Evolutionary conservation across 2,888 invertebrate species (phyloP), one percentile per base, ranked within the genome.

Genomic region (Athalia rosae): DNA sequence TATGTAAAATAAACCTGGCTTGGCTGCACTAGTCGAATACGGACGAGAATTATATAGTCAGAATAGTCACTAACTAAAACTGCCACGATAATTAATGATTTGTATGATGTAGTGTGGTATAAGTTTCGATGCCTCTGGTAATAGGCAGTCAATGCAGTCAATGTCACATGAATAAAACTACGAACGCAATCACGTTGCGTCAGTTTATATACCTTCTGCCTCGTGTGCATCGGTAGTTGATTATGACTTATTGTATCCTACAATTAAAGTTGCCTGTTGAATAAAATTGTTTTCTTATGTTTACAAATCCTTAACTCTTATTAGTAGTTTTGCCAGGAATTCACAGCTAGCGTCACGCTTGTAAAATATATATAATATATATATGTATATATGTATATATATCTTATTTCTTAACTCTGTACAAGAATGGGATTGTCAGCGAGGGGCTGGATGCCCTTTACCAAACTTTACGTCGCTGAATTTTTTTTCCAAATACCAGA

Each of bases 331-430:
- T 71, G 56, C 71, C 71, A 71, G 71, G 43, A 59, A 58, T 71
- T 28, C 69, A 79, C 81, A 81, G 81, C 80, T 79, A 82, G 84
- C 82, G 81, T 83, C 84, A 83, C 85, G 82, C 83, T 85, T 85
- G 86, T 87, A 86, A 86, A 87, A 87, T 87, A 87, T 86, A 85
- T 83, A 78, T 81, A 85, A 82, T 83, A 80, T 80, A 71, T 79
- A 78, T 77, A 78, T 80, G 78, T 79, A 77, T 79, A 79, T 82
- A 81, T 85, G 84, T 86, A 84, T 83, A 83, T 85, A 85, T 85
- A 80, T 80, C 78, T 81, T 85, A 80, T 80, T 79, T 82, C 78
- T 86, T 80, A 84, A 85, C 83, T 86, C 86, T 86, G 86, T 84
- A 85, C 84, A 85, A 86, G 85, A 85, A 83, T 85, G 83, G 82